phyloP scores from a whole-genome alignment of 2,113 vertebrate species.

The Rafetus swinhoei region DNA sequence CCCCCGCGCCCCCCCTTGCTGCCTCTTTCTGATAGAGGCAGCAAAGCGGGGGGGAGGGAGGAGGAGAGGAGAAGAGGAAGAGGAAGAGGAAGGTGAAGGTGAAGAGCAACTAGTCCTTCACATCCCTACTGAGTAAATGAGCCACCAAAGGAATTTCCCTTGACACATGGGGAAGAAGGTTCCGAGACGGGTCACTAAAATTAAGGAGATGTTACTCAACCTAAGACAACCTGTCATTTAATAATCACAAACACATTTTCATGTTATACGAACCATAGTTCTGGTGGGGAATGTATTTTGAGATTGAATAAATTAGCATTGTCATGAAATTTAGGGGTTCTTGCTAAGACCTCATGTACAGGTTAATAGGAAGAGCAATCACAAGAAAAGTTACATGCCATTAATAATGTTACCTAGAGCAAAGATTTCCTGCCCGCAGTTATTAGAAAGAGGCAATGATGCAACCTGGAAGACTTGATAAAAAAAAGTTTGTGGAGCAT shows the following conservation, averaged over 20 bases:
- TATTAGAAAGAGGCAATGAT: not conserved
- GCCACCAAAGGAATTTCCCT: not conserved
- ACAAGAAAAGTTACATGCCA: not conserved
- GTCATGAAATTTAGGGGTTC: not conserved
- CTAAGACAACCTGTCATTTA: fast-evolving
- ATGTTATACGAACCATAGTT: not conserved
- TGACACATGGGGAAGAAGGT: not conserved
- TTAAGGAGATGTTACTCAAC: fast-evolving
- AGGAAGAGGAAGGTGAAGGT: no score
- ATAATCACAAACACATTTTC: not conserved
- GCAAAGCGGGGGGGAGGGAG: no score
- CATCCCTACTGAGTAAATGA: not conserved
- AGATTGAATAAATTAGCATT: not conserved
- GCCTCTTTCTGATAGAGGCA: no score
- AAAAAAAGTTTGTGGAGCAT: not conserved
- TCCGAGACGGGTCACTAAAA: not conserved
- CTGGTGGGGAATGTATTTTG: not conserved
- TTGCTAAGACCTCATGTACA: not conserved
- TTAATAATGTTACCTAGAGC: not conserved
- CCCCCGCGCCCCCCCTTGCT: no score
- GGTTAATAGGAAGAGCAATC: not conserved
- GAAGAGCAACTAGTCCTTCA: no score
- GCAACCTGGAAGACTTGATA: not conserved
- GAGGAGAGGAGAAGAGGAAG: no score
- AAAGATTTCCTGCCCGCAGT: not conserved